Percentiles rank a stretch among this genome's conserved stretches.
Evolutionary conservation across 2,113 vertebrate species (phyloP).

Genomic region (Chaetorhynchus papuensis): DNA sequence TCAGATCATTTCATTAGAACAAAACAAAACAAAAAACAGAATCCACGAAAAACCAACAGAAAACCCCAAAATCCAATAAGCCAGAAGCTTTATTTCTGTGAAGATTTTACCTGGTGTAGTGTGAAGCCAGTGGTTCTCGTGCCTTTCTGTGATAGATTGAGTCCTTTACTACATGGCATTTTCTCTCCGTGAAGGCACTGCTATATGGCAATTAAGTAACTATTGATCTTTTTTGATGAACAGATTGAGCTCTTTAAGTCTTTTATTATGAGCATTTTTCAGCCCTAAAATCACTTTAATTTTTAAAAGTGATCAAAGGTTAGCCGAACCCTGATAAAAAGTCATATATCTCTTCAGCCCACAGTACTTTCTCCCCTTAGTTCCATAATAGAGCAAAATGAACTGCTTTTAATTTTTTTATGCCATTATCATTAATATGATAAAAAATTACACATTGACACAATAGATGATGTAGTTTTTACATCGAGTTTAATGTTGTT

Average conservation of each 20-base stretch:
- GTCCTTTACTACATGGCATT: not conserved
- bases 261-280: constrained; percentile 30
- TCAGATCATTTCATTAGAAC: not conserved
- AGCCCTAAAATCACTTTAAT: not conserved
- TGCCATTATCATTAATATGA: not conserved
- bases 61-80: not conserved
- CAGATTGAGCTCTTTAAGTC: constrained; percentile 13
- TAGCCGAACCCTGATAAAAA: not conserved
- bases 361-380: not conserved
- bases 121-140: not conserved
- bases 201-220: not conserved
- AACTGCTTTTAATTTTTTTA: not conserved
- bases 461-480: not conserved
- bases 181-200: not conserved
- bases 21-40: not conserved
- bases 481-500: not conserved
- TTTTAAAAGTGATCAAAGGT: constrained; percentile 29
- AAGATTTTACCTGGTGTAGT: not conserved
- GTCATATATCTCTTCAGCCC: not conserved
- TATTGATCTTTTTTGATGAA: constrained; percentile 44
- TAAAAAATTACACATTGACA: not conserved
- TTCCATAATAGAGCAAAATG: not conserved
- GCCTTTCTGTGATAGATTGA: not conserved
- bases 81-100: not conserved
- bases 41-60: not conserved